Percentiles rank a stretch among this genome's conserved stretches.
Evolutionary conservation across 1,140 invertebrate species (phyloP).

Genomic region (Samia ricini): DNA sequence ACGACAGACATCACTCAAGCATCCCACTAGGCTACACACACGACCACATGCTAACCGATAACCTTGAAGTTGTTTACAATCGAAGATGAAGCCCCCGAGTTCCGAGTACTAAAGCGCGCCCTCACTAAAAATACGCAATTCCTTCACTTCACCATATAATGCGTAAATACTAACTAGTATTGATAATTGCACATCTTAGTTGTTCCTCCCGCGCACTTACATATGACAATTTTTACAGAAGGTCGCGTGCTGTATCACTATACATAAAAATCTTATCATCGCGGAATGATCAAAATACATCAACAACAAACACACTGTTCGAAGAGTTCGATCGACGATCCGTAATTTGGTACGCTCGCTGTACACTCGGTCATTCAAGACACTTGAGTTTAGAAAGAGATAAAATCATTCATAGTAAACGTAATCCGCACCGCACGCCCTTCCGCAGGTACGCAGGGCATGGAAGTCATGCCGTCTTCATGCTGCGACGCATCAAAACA

Average conservation of each 20-base stretch:
- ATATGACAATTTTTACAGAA: conserved; percentile 53
- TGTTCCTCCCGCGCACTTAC: conserved; percentile 52
- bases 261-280: conserved; percentile 48
- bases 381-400: conserved; percentile 75
- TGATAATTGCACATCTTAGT: conserved; percentile 57
- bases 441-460: conserved; percentile 75
- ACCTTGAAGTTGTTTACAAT: conserved; percentile 75
- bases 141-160: conserved; percentile 62
- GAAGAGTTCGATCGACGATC: conserved; percentile 31
- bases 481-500: conserved; percentile 70
- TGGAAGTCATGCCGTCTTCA: conserved; percentile 75
- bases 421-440: conserved; percentile 71
- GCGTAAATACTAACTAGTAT: conserved; percentile 66
- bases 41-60: conserved; percentile 60
- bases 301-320: conserved; percentile 73
- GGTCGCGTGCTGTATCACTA: conserved; percentile 49
- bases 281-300: conserved; percentile 70
- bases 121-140: conserved; percentile 74
- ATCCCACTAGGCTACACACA: conserved; percentile 42
- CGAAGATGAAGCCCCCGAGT: conserved; percentile 59
- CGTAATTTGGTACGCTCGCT: conserved; percentile 73
- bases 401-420: conserved; percentile 78
- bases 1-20: conserved; percentile 63
- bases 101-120: conserved; percentile 42
- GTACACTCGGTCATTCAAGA: conserved; percentile 75